Evolutionary conservation across 2,113 vertebrate genomes (phyloP).

Genomic region (Gavialis gangeticus): DNA sequence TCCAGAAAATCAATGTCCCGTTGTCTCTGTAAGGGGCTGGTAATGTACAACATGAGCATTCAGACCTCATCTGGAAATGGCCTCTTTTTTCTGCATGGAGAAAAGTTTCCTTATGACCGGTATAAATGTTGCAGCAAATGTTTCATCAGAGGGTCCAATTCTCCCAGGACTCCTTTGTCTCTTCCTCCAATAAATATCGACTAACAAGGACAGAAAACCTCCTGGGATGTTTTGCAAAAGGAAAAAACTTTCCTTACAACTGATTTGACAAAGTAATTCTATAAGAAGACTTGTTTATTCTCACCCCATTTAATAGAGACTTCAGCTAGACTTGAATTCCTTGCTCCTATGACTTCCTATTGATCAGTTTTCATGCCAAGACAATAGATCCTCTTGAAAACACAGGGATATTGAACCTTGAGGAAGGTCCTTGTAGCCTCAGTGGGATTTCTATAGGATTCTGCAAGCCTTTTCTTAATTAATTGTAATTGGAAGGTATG

Average conservation of each 20-base stretch:
- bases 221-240: slow-evolving; percentile 12
- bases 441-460: neutral
- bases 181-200: slow-evolving; percentile 63
- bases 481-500: neutral
- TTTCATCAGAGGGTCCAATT: neutral
- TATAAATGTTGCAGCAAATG: slow-evolving; percentile 67
- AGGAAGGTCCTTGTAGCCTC: neutral
- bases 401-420: neutral
- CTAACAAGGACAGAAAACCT: slow-evolving; percentile 47
- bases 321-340: neutral
- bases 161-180: slow-evolving; percentile 53
- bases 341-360: slow-evolving; percentile 60
- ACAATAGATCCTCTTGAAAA: neutral
- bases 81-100: slow-evolving; percentile 48
- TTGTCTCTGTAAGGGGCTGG: slow-evolving; percentile 57
- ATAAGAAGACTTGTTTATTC: slow-evolving; percentile 24
- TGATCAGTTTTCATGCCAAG: slow-evolving; percentile 25
- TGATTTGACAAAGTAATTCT: slow-evolving; percentile 60
- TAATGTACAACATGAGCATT: slow-evolving; percentile 65
- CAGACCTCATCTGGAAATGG: slow-evolving; percentile 68
- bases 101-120: slow-evolving; percentile 57
- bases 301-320: slow-evolving; percentile 58
- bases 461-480: neutral
- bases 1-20: slow-evolving; percentile 65
- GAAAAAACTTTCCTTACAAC: slow-evolving; percentile 54